Base-by-base conservation (phyloP, 2,113 vertebrate species). In the Phyllopteryx taeniolatus region DNA sequence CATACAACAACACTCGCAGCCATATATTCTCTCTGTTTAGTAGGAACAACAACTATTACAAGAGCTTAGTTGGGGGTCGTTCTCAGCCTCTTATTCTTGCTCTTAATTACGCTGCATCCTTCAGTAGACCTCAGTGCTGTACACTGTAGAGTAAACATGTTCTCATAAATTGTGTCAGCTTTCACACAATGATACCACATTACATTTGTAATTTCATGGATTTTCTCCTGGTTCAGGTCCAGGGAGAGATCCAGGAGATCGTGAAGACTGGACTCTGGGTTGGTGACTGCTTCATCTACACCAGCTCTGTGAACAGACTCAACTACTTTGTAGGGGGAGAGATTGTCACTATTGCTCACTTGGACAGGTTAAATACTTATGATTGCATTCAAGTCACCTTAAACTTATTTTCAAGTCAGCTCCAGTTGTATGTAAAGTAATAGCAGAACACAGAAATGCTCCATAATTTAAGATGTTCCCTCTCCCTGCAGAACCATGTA, bases 251-350 rank as follows among this genome's bases (percentile, higher is more conserved):
- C 84, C 97, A 98, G 87, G 97, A 99, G 88, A 96, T 98, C 71
- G 98, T 99, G 67, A 99, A 96, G 92, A 99, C 97, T 7, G 98
- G 97, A 1, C 90, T 99, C 62, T 99, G 98, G 98, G 98, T 99
- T 0, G 98, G 98, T 0, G 98, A 99, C 84, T 99, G 98, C 85
- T 99, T 99, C 85, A 99, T 99, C 91, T 99, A 99, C 88, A 99
- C 98, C 83, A 99, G 96, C 91, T 99, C 97, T 77, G 97, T 99
- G 76, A 99, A 99, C 93, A 94, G 98, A 81, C 94, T 99, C 71
- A 99, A 99, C 90, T 99, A 99, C 81, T 99, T 95, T 0, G 98
- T 99, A 3, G 98, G 98, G 85, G 98, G 98, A 90, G 98, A 99
- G 89, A 99, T 99, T 60, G 98, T 99, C 84, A 99, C 98, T 11